A percentile compares a stretch with the other conserved stretches of the same genome.
Conservation (phyloP, 2,888 invertebrate species). For the Prosapia bicincta region DNA sequence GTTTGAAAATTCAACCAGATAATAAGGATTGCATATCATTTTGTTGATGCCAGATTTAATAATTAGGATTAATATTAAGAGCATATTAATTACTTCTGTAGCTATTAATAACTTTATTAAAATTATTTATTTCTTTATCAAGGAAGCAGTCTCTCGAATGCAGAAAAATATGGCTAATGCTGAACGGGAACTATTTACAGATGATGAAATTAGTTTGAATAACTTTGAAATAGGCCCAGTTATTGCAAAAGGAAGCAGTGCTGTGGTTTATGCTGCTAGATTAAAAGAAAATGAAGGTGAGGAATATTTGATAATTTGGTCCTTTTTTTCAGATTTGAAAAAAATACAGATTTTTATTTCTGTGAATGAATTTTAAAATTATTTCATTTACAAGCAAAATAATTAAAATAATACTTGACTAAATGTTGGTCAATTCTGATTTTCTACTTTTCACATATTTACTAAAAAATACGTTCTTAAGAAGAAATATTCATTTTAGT, state of each 20-base stretch:
- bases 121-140: too few species aligned
- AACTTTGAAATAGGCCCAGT: slow-evolving; percentile 64
- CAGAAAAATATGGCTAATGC: slow-evolving; percentile 52
- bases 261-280: slow-evolving; percentile 71
- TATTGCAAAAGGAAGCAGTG: slow-evolving; percentile 78
- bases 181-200: slow-evolving; percentile 45
- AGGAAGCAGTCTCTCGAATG: slow-evolving; percentile 58
- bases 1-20: too few species aligned
- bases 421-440: too few species aligned
- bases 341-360: background rate
- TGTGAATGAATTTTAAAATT: background rate
- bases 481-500: too few species aligned
- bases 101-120: too few species aligned
- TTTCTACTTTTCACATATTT: background rate
- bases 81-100: too few species aligned
- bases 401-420: too few species aligned
- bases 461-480: too few species aligned
- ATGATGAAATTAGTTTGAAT: slow-evolving; percentile 49
- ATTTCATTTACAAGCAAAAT: background rate
- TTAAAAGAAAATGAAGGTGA: slow-evolving; percentile 44
- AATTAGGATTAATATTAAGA: too few species aligned
- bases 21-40: too few species aligned
- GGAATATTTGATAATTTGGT: background rate
- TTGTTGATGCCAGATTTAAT: too few species aligned
- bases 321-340: background rate